These are phyloP conservation scores for Phyllopteryx taeniolatus DNA, from an alignment of 2,113 vertebrate species.

Conservation along the genomic window DNA sequence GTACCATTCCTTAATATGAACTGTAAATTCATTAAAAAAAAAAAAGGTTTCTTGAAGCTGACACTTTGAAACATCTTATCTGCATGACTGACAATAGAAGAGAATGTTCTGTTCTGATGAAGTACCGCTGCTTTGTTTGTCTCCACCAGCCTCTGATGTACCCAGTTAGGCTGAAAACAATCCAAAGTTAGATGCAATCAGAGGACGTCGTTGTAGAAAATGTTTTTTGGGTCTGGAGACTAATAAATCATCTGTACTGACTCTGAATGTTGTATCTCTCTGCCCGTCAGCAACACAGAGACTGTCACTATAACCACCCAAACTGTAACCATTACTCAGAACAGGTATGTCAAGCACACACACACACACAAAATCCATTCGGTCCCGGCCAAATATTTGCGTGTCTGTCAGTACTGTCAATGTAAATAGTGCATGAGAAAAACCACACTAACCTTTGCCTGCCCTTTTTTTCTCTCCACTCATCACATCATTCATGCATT, in stretches of 20 bases:
- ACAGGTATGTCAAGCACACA: constrained; percentile 31
- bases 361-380: neutral
- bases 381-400: constrained; percentile 44
- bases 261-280: constrained; percentile 24
- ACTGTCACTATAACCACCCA: constrained; percentile 47
- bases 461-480: constrained; percentile 30
- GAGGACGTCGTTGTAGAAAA: constrained; percentile 40
- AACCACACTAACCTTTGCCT: constrained; percentile 51
- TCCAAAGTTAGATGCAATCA: constrained; percentile 37
- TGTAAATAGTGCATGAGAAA: constrained; percentile 64
- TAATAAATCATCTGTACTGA: constrained; percentile 37
- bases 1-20: constrained; percentile 20
- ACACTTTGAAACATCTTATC: constrained; percentile 49
- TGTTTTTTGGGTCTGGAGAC: constrained; percentile 30
- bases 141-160: constrained; percentile 49
- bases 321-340: constrained; percentile 52
- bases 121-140: constrained; percentile 57
- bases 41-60: constrained; percentile 26
- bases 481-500: constrained; percentile 28
- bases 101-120: constrained; percentile 54
- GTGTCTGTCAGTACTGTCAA: constrained; percentile 31
- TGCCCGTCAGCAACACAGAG: constrained; percentile 44
- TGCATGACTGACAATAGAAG: constrained; percentile 42
- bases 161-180: constrained; percentile 53
- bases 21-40: constrained; percentile 20